Conservation (phyloP, 2,797 vertebrate species). For the Enteromius thamalakanensis region DNA sequence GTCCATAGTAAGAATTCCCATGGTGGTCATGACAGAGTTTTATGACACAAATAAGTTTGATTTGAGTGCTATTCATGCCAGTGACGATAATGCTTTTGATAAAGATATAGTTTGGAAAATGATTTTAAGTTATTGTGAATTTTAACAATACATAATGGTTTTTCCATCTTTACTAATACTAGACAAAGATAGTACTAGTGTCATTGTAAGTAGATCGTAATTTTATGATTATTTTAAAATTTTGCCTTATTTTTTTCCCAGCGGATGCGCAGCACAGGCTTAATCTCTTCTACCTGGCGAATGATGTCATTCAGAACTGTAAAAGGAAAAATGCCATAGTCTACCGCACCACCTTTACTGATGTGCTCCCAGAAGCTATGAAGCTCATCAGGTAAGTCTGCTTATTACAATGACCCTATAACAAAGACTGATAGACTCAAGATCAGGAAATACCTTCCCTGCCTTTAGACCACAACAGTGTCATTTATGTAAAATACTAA, state of each 20-base stretch:
- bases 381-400: slow-evolving; percentile 83
- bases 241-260: slow-evolving; percentile 61
- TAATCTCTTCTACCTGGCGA: slow-evolving; percentile 95
- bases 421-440: background rate
- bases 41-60: background rate
- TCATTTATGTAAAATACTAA: background rate
- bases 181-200: background rate
- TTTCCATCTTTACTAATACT: background rate
- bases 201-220: background rate
- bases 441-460: background rate
- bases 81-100: background rate
- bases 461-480: background rate
- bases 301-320: slow-evolving; percentile 98
- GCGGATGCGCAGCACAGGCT: slow-evolving; percentile 88
- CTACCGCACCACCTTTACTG: slow-evolving; percentile 91
- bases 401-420: background rate
- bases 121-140: background rate
- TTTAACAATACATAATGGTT: background rate
- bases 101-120: background rate
- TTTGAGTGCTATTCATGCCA: background rate
- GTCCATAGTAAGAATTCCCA: too few relatives aligned
- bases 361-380: slow-evolving; percentile 90
- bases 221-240: background rate
- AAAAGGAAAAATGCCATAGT: slow-evolving; percentile 94
- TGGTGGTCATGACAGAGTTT: background rate